Evolutionary conservation across 2,888 invertebrate species (phyloP), one percentile per base, ranked within the genome.

Genomic region (Nasonovia ribisnigri): DNA sequence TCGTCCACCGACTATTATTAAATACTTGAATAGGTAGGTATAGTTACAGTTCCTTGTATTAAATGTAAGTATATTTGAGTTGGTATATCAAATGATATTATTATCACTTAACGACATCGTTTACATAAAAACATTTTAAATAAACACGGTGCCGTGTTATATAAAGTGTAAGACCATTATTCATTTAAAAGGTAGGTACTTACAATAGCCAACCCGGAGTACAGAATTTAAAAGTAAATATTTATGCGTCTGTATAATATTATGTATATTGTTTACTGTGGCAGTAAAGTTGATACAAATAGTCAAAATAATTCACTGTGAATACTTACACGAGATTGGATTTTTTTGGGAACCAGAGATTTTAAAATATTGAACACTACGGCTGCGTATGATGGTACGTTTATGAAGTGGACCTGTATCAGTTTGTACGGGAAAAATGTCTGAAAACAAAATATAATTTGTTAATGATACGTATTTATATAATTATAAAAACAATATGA

Each of bases 271-370:
- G 77, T 77, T 77, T 36, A 77, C 6, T 3, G 20, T 36, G 36
- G 11, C 36, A 77, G 8, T 77, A 36, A 36, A 77, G 8, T 77
- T 77, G 36, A 77, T 20, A 36, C 77, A 36, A 77, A 77, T 77
- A 36, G 36, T 20, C 8, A 36, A 77, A 20, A 77, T 36, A 36
- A 36, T 36, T 36, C 8, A 77, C 20, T 77, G 36, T 5, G 2
- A 20, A 43, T 77, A 92, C 93, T 84, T 84, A 93, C 93, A 36
- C 93, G 93, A 20, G 93, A 54, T 89, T 93, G 93, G 0, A 93
- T 90, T 93, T 93, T 93, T 93, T 93, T 93, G 10, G 93, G 88
- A 46, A 93, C 93, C 89, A 93, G 46, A 26, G 93, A 54, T 84
- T 84, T 93, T 57, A 93, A 43, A 84, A 93, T 89, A 46, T 84